Base-by-base conservation (phyloP, 2,888 invertebrate genomes). In the Nomada fabriciana region DNA sequence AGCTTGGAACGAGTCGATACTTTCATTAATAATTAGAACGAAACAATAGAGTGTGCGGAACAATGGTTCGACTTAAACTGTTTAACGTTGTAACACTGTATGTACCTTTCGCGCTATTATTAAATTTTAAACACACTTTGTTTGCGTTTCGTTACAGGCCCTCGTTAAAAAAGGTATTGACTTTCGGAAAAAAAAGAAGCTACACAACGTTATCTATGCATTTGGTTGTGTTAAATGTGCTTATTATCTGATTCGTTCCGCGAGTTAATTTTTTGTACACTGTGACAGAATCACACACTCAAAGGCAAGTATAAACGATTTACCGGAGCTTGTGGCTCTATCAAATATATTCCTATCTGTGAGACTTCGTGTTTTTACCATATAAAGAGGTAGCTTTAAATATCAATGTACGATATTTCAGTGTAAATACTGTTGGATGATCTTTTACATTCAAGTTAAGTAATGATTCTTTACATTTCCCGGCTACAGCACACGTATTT, bases 401-500 rank as follows among this genome's bases (percentile, higher is more conserved):
- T 75, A 60, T 55, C 50, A 52, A 73, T 77, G 61, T 70, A 15
- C 29, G 5, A 36, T 25, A 57, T 47, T 59, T 50, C 18, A 20
- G 53, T 20, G 20, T 55, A n/a, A 55, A 70, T 57, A 9, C 18
- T 43, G 18, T 5, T 11, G 29, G 43, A 71, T 10, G 13, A 52
- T 15, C 57, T 10, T 57, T 47, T 25, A 25, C 61, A 25, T 43
- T 74, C 13, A 20, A 5, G 25, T 76, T 53, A 55, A 23, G 36
- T 15, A 15, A n/a, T n/a, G n/a, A 64, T 52, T 70, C 3, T 60
- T 52, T 68, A 72, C 65, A 83, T 82, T 65, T 72, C 74, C 47
- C 53, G 47, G 18, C 0, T 50, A 59, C 60, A 61, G 61, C 50
- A 20, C 60, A 29, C n/a, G 79, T 86, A 86, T 88, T 88, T 86